Evolutionary conservation across 2,888 invertebrate genomes (phyloP), one percentile per base, ranked within the genome.

Genomic region (Drosophila testacea): DNA sequence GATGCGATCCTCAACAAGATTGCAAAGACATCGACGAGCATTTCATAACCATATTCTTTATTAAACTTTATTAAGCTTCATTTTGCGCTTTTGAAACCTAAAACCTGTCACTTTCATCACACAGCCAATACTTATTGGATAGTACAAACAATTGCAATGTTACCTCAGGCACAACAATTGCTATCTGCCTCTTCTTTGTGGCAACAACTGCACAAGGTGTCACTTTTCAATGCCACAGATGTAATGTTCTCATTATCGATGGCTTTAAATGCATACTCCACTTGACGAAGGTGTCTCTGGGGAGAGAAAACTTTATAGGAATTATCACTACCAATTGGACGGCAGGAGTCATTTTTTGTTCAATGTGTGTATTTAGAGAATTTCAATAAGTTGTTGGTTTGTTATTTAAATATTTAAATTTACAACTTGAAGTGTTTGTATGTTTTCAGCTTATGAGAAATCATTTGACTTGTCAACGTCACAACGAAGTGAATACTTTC

Each of bases 261-360:
- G 0, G 99, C 99, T 93, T 99, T 99, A 92, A 99, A 97, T 0
- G 99, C 99, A 95, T 99, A 99, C 93, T 99, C 97, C 82, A 99
- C 99, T 97, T 99, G 99, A 92, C 99, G 99, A 4, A 99, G 95
- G 85, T 99, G 95, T 61, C 99, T 99, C 94, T 99, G 99, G 0
- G 99, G 99, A n/a, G 99, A 99, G 94, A 99, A 99, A 90, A 99
- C 99, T 59, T 99, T 99, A 92, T 3, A 9, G 27, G 27, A 32
- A 32, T 32, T 32, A 32, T 3, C 32, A 9, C 7, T 32, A 9
- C 32, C 3, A 6, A 6, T 3, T 6, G 32, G 32, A 32, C 16
- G 16, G 16, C 16, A 16, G 16, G 16, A 16, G 16, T 16, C 16
- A 16, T 16, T 16, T 16, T 16, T 16, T 16, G 16, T 32, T 32